phyloP scores from a whole-genome alignment of 2,888 invertebrate genomes.

The Meta bourneti region DNA sequence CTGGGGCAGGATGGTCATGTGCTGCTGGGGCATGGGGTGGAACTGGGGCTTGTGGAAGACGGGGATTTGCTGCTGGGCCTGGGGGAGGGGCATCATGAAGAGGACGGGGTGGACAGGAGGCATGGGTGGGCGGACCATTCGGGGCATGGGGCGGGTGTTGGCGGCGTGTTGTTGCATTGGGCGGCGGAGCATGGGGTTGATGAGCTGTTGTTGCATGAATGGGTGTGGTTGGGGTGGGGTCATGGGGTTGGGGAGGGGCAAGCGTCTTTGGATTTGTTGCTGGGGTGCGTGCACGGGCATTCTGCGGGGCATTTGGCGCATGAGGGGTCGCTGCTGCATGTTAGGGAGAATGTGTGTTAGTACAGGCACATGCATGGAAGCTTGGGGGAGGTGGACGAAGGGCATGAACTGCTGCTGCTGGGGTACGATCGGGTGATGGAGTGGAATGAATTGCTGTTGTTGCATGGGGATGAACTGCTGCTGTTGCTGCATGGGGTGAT shows the following conservation, averaged over 20 bases:
- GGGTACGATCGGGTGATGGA: slow-evolving; percentile 20
- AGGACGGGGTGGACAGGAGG: slow-evolving; percentile 67
- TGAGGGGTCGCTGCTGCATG: slow-evolving; percentile 56
- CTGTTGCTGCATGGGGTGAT: slow-evolving; percentile 38
- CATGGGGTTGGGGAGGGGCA: slow-evolving; percentile 59
- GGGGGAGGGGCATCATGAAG: slow-evolving; percentile 73
- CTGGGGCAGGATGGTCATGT: slow-evolving; percentile 38
- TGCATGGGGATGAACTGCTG: slow-evolving; percentile 19
- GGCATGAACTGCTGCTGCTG: slow-evolving; percentile 67
- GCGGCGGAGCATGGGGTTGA: slow-evolving; percentile 51
- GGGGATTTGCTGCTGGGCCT: slow-evolving; percentile 71
- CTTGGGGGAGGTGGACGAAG: slow-evolving; percentile 64
- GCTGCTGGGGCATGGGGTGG: slow-evolving; percentile 20
- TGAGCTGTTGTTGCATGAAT: slow-evolving; percentile 40
- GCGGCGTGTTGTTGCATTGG: slow-evolving; percentile 55
- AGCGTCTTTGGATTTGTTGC: slow-evolving; percentile 40
- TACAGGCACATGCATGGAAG: slow-evolving; percentile 66
- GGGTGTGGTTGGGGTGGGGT: slow-evolving; percentile 36
- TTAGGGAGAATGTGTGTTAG: slow-evolving; percentile 69
- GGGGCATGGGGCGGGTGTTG: slow-evolving; percentile 54
- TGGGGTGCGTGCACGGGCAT: slow-evolving; percentile 60
- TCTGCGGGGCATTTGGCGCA: slow-evolving; percentile 71
- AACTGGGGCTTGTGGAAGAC: slow-evolving; percentile 62
- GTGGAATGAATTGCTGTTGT: slow-evolving; percentile 48
- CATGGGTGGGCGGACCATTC: slow-evolving; percentile 67